These are phyloP conservation scores for Drosophila rhopaloa DNA, from an alignment of 1,140 invertebrate genomes.

Conservation along the genomic window DNA sequence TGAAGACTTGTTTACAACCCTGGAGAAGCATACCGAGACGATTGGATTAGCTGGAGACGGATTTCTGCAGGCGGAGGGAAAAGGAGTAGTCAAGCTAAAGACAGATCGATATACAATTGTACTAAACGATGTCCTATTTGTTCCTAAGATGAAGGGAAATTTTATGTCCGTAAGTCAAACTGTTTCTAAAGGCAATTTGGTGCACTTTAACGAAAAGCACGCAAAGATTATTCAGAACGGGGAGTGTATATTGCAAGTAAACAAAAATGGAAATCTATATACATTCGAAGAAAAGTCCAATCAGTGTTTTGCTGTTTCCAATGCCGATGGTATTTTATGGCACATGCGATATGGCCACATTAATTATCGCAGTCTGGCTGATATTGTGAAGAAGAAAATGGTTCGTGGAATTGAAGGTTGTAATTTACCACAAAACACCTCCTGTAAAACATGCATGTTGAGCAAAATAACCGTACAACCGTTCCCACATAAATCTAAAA, in stretches of 20 bases:
- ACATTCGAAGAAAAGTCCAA: background rate
- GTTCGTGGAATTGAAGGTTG: background rate
- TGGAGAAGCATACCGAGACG: too few relatives aligned
- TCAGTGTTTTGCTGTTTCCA: background rate
- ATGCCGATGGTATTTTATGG: background rate
- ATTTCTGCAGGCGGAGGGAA: background rate
- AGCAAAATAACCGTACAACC: background rate
- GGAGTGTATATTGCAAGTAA: background rate
- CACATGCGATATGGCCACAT: constrained; percentile 1
- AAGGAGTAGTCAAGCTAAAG: background rate
- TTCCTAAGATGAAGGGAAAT: background rate
- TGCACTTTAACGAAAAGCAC: background rate
- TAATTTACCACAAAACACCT: constrained; percentile 1
- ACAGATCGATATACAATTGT: constrained; percentile 1
- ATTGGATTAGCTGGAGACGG: too few relatives aligned
- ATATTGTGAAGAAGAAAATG: background rate
- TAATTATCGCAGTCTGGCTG: background rate
- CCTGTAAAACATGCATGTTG: constrained; percentile 1
- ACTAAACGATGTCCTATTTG: background rate
- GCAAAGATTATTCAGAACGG: background rate
- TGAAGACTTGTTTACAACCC: too few relatives aligned
- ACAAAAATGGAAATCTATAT: background rate
- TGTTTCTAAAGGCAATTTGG: background rate
- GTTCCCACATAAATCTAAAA: background rate
- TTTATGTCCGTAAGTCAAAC: constrained; percentile 1